Evolutionary conservation across 2,113 vertebrate species (phyloP).

Genomic region (Phalacrocorax carbo): DNA sequence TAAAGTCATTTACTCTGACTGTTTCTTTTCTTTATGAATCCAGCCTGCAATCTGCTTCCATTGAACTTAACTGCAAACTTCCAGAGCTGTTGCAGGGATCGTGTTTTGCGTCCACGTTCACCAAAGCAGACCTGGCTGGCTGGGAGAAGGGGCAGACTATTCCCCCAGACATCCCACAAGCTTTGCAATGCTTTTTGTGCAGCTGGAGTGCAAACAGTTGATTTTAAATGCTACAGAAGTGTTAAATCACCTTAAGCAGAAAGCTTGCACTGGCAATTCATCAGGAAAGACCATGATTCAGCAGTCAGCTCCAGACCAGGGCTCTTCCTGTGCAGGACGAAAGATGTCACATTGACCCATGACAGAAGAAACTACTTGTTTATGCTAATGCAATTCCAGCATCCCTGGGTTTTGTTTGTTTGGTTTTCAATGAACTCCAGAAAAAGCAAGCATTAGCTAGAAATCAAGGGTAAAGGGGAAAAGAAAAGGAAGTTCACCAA

Average conservation of each 20-base stretch:
- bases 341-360: background rate
- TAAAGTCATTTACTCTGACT: background rate
- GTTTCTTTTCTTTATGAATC: background rate
- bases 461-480: background rate
- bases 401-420: background rate
- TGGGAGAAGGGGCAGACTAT: background rate
- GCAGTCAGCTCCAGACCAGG: background rate
- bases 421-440: background rate
- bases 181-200: background rate
- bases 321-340: background rate
- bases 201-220: background rate
- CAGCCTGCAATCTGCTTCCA: background rate
- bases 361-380: background rate
- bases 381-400: background rate
- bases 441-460: background rate
- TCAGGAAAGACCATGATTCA: background rate
- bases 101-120: background rate
- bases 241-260: background rate
- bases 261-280: background rate
- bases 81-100: fast-evolving
- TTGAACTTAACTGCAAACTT: background rate
- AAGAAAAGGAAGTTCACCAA: background rate
- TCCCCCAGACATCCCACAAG: background rate
- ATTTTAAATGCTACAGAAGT: background rate
- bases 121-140: background rate